These are phyloP conservation scores for Neoniphon sammara DNA, from an alignment of 2,797 vertebrate species.

Conservation along the genomic window DNA sequence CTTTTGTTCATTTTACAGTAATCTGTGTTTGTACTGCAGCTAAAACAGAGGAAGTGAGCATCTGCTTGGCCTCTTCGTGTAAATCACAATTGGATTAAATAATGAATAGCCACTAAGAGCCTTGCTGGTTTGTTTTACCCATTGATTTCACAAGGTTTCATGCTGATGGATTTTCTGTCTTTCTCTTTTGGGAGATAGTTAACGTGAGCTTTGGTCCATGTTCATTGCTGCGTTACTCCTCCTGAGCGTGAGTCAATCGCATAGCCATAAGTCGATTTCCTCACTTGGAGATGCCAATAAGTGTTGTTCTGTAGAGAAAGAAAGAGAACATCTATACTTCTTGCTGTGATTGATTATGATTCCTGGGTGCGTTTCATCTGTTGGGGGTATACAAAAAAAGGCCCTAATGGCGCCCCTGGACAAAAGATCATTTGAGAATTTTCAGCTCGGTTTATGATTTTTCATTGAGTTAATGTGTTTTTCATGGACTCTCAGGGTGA, in stretches of 20 bases:
- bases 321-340: not conserved
- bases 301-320: not conserved
- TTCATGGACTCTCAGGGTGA: slow-evolving; percentile 36
- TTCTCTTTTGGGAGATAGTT: slow-evolving; percentile 37
- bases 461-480: slow-evolving; percentile 33
- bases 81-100: slow-evolving; percentile 38
- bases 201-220: slow-evolving; percentile 50
- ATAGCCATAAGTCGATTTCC: slow-evolving; percentile 40
- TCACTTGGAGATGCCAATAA: slow-evolving; percentile 53
- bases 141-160: slow-evolving; percentile 48
- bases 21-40: not conserved
- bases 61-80: slow-evolving; percentile 3
- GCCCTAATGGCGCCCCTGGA: slow-evolving; percentile 18
- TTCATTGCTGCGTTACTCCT: slow-evolving; percentile 35
- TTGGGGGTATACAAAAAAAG: not conserved
- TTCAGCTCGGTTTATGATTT: slow-evolving; percentile 24
- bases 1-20: too few relatives aligned
- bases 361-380: slow-evolving; percentile 5
- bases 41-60: not conserved
- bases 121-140: slow-evolving; percentile 50
- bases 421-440: slow-evolving; percentile 28
- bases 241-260: slow-evolving; percentile 42
- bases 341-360: slow-evolving; percentile 17
- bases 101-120: slow-evolving; percentile 54
- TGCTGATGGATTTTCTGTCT: slow-evolving; percentile 62